Base-by-base conservation (phyloP, 2,113 vertebrate species). In the Cyanistes caeruleus region DNA sequence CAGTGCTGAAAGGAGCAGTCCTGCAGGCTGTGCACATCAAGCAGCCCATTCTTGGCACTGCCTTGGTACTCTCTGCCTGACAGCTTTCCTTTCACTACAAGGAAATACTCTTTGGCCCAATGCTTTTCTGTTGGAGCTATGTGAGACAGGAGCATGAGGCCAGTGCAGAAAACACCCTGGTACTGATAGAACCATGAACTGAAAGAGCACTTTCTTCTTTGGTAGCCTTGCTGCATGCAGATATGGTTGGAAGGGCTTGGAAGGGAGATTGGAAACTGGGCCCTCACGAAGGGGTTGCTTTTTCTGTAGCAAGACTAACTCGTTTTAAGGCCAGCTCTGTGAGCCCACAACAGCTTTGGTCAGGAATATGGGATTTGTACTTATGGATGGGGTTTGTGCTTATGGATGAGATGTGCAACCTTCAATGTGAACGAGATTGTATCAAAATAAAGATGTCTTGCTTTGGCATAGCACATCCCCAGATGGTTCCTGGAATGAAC, bases 1-100 rank as follows among this genome's bases (percentile, higher is more conserved):
- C 33, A 60, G 81, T 43, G 89, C 37, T 95, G 96, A 95, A 87
- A 94, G 41, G 91, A 78, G 62, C 65, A 84, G 83, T 53, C 52
- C 63, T 70, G 55, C 44, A 68, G 63, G 30, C 87, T 87, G 44
- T 35, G 24, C 17, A n/a, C 76, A 76, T 41, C 90, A 80, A 70
- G 76, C 76, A 81, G 53, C 60, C 69, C 56, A 39, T 81, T 78
- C 88, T 84, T 94, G 79, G 76, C 77, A 67, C 53, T 20, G 37
- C 0, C 0, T 13, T 84, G 85, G 31, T 56, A 16, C 68, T 78
- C 77, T 75, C 72, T 89, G 80, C 49, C 48, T 39, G 48, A 78
- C 37, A 87, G 72, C 25, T 70, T 55, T 88, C 41, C 72, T 92
- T 82, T 91, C 77, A 82, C 46, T 24, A 6, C 25, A 19, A 89